These are phyloP conservation scores for Lepidochrysops patricia DNA, from an alignment of 2,888 invertebrate genomes.

Conservation along the genomic window DNA sequence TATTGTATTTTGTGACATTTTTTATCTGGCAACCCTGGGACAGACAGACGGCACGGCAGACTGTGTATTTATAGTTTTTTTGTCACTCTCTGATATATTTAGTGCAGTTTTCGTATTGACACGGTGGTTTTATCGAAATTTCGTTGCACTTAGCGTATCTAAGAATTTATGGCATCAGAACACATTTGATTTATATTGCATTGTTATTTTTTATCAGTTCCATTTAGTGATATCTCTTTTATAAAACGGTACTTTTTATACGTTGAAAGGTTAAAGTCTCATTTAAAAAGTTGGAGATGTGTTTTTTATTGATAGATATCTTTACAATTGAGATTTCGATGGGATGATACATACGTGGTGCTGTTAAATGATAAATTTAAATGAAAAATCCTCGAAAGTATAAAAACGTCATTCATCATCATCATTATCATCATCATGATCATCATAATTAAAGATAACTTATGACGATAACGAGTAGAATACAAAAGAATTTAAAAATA, in stretches of 20 bases:
- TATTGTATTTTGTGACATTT: neutral
- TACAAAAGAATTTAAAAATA: no score
- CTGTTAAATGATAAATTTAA: no score
- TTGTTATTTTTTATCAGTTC: neutral
- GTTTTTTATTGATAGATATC: no score
- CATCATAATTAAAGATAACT: no score
- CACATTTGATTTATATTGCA: neutral
- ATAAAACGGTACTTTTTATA: neutral
- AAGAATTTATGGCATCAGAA: neutral
- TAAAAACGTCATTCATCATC: no score
- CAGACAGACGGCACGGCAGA: conserved; percentile 53
- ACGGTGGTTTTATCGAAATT: conserved; percentile 14
- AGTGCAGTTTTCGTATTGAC: conserved; percentile 21
- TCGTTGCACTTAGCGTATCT: conserved; percentile 11
- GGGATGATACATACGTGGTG: no score
- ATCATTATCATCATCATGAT: no score
- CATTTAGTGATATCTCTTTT: neutral
- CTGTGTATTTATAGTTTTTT: conserved; percentile 39
- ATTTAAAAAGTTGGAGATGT: no score
- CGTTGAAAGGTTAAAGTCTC: neutral
- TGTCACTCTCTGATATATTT: conserved; percentile 29
- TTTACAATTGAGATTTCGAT: no score
- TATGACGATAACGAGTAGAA: no score
- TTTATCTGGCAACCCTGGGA: conserved; percentile 30
- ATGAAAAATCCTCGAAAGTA: no score